Percentiles rank a stretch among this genome's conserved stretches.
phyloP scores from a whole-genome alignment of 1,140 invertebrate species.

The Apis mellifera region DNA sequence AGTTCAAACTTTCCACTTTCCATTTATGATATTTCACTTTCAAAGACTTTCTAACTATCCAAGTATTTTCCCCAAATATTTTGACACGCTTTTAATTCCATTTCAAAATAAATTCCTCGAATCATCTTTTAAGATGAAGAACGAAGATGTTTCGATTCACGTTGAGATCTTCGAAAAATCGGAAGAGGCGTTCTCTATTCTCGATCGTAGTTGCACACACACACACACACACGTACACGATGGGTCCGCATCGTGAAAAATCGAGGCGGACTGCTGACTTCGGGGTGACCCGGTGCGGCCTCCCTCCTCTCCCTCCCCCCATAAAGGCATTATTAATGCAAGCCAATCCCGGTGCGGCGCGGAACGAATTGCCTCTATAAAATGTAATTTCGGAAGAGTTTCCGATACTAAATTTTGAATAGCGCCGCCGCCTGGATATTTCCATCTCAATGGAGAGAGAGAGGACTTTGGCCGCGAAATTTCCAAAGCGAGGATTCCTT shows the following conservation, averaged over 20 bases:
- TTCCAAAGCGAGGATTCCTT: conserved; percentile 18
- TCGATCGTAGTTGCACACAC: conserved; percentile 28
- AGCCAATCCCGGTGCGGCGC: conserved; percentile 72
- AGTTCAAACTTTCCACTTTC: too few relatives aligned
- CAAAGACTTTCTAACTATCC: too few relatives aligned
- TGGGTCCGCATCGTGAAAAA: conserved; percentile 56
- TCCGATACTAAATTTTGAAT: conserved; percentile 74
- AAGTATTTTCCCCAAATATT: too few relatives aligned
- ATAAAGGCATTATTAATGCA: conserved; percentile 77
- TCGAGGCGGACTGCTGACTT: conserved; percentile 67
- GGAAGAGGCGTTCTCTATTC: neutral
- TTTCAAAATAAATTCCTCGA: too few relatives aligned
- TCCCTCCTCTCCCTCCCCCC: conserved; percentile 1
- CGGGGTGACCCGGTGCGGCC: conserved; percentile 67
- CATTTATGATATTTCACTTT: too few relatives aligned
- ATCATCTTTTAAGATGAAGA: too few relatives aligned
- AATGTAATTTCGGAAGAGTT: conserved; percentile 76
- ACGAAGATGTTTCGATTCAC: too few relatives aligned
- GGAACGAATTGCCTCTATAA: conserved; percentile 77
- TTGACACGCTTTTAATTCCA: too few relatives aligned
- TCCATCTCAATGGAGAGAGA: conserved; percentile 63
- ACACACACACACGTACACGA: neutral
- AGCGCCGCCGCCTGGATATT: conserved; percentile 65
- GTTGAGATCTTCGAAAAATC: too few relatives aligned
- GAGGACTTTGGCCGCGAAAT: conserved; percentile 21